Percentiles rank a stretch among this genome's conserved stretches.
Evolutionary conservation across 2,113 vertebrate genomes (phyloP).

Genomic region (Mormyrus iriodes): DNA sequence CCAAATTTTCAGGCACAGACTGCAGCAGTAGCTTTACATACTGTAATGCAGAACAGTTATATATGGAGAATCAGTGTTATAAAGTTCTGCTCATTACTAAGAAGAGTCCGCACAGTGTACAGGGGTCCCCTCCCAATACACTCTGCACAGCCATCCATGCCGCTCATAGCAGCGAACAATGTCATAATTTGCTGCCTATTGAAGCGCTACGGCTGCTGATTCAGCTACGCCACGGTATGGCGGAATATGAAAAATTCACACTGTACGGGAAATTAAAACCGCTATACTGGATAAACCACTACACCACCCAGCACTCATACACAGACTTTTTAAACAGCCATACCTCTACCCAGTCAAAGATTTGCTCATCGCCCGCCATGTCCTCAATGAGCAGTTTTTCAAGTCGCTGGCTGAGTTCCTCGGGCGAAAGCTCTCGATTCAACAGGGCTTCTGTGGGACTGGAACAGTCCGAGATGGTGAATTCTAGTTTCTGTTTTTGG

Average conservation of each 20-base stretch:
- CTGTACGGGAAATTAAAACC: background rate
- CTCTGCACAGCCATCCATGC: too few relatives aligned
- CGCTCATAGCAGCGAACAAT: too few relatives aligned
- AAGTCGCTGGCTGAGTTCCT: slow-evolving; percentile 79
- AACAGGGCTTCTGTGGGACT: slow-evolving; percentile 68
- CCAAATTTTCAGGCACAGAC: background rate
- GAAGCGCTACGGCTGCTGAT: background rate
- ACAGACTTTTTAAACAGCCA: background rate
- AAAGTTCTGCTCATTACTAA: background rate
- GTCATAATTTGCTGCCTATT: too few relatives aligned
- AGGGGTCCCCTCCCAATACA: too few relatives aligned
- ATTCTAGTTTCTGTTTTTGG: slow-evolving; percentile 80
- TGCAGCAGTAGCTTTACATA: background rate
- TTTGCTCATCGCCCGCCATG: slow-evolving; percentile 88
- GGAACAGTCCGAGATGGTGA: slow-evolving; percentile 70
- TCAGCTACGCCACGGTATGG: background rate
- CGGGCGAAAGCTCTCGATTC: slow-evolving; percentile 70
- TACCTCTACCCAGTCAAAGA: slow-evolving; percentile 99
- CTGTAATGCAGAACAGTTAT: background rate
- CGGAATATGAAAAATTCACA: background rate
- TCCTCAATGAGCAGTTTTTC: slow-evolving; percentile 89
- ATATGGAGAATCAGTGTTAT: background rate
- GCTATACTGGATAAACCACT: background rate
- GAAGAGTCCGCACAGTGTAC: background rate
- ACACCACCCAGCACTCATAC: too few relatives aligned